Percentiles rank a stretch among this genome's conserved stretches.
Conservation (phyloP, 2,113 vertebrate genomes). For the Heterotis niloticus region DNA sequence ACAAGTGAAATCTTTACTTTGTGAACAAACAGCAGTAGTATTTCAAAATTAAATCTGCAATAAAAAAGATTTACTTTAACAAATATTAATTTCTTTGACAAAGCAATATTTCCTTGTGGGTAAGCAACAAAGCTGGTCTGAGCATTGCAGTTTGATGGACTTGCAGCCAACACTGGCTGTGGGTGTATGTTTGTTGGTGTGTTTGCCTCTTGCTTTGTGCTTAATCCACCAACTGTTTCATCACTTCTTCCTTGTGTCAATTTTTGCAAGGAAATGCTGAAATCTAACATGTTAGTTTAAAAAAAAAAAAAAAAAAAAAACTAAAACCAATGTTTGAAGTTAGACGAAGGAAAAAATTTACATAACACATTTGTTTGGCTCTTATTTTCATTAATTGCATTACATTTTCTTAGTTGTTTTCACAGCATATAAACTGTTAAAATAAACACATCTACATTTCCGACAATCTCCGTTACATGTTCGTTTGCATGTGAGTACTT, state of each 20-base stretch:
- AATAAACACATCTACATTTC: too few species aligned
- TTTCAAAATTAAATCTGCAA: not conserved
- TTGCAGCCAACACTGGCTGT: not conserved
- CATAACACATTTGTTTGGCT: too few species aligned
- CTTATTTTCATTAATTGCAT: too few species aligned
- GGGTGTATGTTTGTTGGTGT: constrained; percentile 7
- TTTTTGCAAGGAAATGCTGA: not conserved
- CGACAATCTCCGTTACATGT: too few species aligned
- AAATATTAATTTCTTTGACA: not conserved
- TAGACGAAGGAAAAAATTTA: too few species aligned
- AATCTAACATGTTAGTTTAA: not conserved
- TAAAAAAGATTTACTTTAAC: not conserved
- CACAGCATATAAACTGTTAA: too few species aligned
- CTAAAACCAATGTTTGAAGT: too few species aligned
- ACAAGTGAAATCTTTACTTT: not conserved
- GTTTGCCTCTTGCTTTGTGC: not conserved
- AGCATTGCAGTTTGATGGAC: constrained; percentile 6
- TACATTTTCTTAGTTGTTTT: too few species aligned
- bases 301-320: too few species aligned
- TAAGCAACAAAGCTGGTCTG: not conserved
- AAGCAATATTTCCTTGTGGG: constrained; percentile 14
- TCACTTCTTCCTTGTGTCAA: not conserved
- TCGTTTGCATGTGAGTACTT: too few species aligned
- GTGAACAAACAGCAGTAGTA: not conserved
- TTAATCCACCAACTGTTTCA: constrained; percentile 13